Base-by-base conservation (phyloP, 2,888 invertebrate genomes). In the Encarsia formosa region DNA sequence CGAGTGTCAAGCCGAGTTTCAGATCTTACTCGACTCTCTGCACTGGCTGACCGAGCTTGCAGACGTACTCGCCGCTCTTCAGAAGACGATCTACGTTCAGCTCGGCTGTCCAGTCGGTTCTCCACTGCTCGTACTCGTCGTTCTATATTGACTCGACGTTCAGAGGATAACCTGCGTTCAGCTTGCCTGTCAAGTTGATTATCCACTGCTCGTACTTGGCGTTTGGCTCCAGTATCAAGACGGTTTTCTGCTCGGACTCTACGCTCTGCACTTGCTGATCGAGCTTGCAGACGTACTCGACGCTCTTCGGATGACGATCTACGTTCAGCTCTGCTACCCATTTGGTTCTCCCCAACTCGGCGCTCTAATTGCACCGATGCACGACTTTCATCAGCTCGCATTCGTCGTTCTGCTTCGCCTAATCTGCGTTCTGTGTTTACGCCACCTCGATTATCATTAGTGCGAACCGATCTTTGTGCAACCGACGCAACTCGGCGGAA, bases 231-330 rank as follows among this genome's bases (percentile, higher is more conserved):
- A n/a, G n/a, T n/a, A n/a, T n/a, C n/a, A n/a, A n/a, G n/a, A n/a
- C n/a, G n/a, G n/a, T n/a, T 26, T 15, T 2, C 22, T 1, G 18
- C n/a, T 13, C 52, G 47, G 37, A 40, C 48, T 46, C 24, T 43
- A 4, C 23, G 18, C 26, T 39, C 43, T 5, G 13, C 19, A 5
- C 22, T 35, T 22, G 19, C 26, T 19, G 42, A 52, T 53, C 39
- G n/a, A n/a, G n/a, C n/a, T n/a, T n/a, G n/a, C n/a, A n/a, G n/a
- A n/a, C 52, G 47, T 37, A 40, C 48, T 46, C 24, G 47, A 4
- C 23, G 18, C 26, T 39, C 43, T 5, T 11, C 19, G 5, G 19
- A 31, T 22, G 19, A 22, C 23, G 42, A 52, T 53, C 39, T n/a
- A 26, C 26, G 6, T 8, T 8, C 1, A 11, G 26, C 26, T 26